Base-by-base conservation (phyloP, 2,113 vertebrate species). In the Pogonocichla stellata region DNA sequence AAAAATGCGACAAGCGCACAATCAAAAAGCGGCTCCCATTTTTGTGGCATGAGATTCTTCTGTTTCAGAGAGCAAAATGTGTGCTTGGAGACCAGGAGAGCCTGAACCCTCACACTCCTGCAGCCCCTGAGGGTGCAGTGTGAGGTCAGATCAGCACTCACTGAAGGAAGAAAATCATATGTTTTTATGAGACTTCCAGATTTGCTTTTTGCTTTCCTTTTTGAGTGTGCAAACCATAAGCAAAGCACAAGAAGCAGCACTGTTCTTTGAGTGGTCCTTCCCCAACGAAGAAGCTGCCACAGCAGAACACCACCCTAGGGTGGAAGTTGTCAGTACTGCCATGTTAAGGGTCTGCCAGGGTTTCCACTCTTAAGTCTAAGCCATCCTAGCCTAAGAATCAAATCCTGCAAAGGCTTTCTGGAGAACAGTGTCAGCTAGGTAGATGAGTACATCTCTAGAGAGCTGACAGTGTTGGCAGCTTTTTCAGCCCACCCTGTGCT, bases 181-280 rank as follows among this genome's bases (percentile, higher is more conserved):
- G 19, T 75, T 92, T 91, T 61, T 66, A 31, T 45, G 33, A 95
- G 43, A 45, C 36, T 48, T 54, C 14, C 23, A 25, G 24, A 25
- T 80, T 85, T 58, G 47, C 15, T 70, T 88, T 90, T 79, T 78
- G 57, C 61, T 90, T 95, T 69, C 53, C 56, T 95, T 96, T 86
- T 71, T 6, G 5, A 89, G 51, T 1, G 67, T 61, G 42, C 26
- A 82, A 70, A 60, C 18, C 29, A 5, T 36, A 90, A 94, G 83
- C 56, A 94, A 93, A 96, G 66, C 82, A 67, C 2, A 1, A 89
- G 95, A 90, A 71, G 73, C 66, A 89, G 77, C 0, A 2, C 58
- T 79, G 78, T 86, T 71, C 69, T 94, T 88, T 26, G 38, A 86
- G 84, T 12, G n/a, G 66, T 75, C 66, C 84, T 91, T 92, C 79